These are phyloP conservation scores for Troides aeacus DNA, from an alignment of 2,888 invertebrate genomes.

Conservation along the genomic window DNA sequence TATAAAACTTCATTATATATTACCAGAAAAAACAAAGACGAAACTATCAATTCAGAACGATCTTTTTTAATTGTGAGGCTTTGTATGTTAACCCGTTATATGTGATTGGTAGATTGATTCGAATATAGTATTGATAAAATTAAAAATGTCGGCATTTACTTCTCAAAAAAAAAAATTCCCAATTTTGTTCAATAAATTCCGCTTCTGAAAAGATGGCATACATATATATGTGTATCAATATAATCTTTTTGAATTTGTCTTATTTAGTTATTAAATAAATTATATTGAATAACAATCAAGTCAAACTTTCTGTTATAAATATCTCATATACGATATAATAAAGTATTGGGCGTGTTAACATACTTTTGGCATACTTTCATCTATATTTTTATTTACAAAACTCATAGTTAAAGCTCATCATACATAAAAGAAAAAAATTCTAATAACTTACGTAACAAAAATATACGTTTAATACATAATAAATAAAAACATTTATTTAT, in stretches of 20 bases:
- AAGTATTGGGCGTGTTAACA: neutral
- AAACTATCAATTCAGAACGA: neutral
- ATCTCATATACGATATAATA: neutral
- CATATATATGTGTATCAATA: no score
- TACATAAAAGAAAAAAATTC: neutral
- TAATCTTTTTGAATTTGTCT: no score
- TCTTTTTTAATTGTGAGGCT: neutral
- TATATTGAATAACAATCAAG: no score
- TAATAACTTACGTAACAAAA: neutral
- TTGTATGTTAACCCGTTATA: neutral
- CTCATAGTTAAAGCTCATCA: neutral
- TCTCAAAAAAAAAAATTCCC: no score
- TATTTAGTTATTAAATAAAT: no score
- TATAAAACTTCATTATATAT: neutral
- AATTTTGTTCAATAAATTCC: no score
- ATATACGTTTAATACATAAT: neutral
- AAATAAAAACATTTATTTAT: slow-evolving; percentile 13
- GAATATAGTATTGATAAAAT: no score
- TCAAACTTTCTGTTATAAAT: neutral
- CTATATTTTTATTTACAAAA: neutral
- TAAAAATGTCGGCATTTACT: no score
- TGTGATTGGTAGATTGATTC: neutral
- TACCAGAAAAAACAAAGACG: neutral
- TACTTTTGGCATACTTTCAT: neutral
- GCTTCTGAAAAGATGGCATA: no score